phyloP scores from a whole-genome alignment of 2,888 invertebrate genomes.

The Drosophila rubida region DNA sequence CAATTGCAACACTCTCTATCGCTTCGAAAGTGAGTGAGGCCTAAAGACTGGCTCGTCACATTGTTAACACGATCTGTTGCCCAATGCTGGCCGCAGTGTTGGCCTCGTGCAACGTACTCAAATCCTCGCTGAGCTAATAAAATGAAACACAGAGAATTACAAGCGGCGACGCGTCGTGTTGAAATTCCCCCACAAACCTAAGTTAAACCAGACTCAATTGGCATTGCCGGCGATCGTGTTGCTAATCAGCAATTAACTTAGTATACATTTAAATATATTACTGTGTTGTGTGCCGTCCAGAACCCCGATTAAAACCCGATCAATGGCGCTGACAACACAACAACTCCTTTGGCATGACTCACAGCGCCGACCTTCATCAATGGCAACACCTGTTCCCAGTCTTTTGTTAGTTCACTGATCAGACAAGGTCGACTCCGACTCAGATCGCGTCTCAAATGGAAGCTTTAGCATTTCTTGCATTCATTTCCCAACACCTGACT shows the following conservation, averaged over 20 bases:
- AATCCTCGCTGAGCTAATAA: slow-evolving; percentile 21
- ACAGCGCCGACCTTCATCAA: slow-evolving; percentile 8
- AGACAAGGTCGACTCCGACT: slow-evolving; percentile 29
- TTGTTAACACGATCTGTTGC: slow-evolving; percentile 14
- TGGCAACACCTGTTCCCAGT: slow-evolving; percentile 3
- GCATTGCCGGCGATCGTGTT: slow-evolving; percentile 24
- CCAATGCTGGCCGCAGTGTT: slow-evolving; percentile 11
- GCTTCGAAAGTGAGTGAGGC: background rate
- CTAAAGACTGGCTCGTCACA: background rate
- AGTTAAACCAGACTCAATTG: slow-evolving; percentile 44
- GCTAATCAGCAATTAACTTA: slow-evolving; percentile 25
- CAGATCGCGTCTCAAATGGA: background rate
- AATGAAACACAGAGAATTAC: slow-evolving; percentile 6
- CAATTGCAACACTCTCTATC: background rate
- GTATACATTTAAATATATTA: slow-evolving; percentile 7
- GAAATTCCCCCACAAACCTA: slow-evolving; percentile 15
- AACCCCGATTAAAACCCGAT: slow-evolving; percentile 2
- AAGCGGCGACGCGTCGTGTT: slow-evolving; percentile 13
- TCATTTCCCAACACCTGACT: slow-evolving; percentile 1
- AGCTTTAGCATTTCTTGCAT: slow-evolving; percentile 3
- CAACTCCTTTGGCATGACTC: slow-evolving; percentile 17
- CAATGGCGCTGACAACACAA: slow-evolving; percentile 4
- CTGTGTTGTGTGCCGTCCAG: background rate
- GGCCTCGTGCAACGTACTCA: slow-evolving; percentile 19
- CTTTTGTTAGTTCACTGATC: slow-evolving; percentile 21